These are phyloP conservation scores for Pseudopodoces humilis DNA, from an alignment of 2,113 vertebrate species.

Conservation along the genomic window DNA sequence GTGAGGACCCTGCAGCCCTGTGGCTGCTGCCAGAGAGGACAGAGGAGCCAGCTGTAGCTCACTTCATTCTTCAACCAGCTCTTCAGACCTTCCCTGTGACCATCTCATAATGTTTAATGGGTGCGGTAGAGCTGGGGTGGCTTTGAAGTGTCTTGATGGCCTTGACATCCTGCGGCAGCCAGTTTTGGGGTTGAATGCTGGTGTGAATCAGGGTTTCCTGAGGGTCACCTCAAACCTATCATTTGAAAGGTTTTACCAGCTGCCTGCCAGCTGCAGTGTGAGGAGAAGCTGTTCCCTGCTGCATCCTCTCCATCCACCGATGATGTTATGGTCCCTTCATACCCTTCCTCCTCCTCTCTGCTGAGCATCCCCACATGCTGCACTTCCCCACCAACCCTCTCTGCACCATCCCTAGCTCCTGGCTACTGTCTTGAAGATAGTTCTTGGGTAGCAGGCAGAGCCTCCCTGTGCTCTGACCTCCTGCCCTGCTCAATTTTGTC, in stretches of 20 bases:
- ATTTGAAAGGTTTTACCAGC: background rate
- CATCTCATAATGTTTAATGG: background rate
- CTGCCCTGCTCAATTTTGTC: background rate
- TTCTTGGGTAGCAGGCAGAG: background rate
- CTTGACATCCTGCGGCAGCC: background rate
- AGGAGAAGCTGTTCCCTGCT: background rate
- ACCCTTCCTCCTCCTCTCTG: background rate
- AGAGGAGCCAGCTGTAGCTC: background rate
- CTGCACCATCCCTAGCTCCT: background rate
- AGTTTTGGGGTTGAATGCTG: background rate
- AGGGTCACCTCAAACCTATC: background rate
- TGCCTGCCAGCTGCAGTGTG: fast-evolving
- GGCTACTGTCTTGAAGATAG: background rate
- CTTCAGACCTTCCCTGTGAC: background rate
- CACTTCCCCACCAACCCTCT: background rate
- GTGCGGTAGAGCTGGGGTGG: background rate
- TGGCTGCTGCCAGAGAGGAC: background rate
- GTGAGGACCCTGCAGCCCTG: background rate
- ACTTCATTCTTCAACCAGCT: background rate
- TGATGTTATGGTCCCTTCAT: background rate
- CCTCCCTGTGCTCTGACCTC: background rate
- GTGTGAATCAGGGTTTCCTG: background rate
- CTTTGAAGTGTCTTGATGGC: background rate
- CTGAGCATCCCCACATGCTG: background rate
- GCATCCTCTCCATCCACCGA: background rate